phyloP scores from a whole-genome alignment of 2,113 vertebrate genomes.

The Dasyurus viverrinus region DNA sequence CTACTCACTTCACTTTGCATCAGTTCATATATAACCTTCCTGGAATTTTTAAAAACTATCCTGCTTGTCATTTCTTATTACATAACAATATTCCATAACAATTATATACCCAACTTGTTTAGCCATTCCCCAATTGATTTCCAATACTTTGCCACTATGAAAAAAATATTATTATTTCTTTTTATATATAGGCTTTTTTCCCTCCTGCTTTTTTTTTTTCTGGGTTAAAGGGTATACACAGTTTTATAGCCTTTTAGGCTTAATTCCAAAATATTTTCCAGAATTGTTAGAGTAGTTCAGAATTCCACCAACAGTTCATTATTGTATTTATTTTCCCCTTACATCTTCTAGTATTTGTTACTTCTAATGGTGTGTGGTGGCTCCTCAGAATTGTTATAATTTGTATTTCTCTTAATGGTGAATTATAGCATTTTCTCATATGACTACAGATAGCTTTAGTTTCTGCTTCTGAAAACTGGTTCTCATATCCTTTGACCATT shows the following conservation, averaged over 20 bases:
- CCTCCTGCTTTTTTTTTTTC: background rate
- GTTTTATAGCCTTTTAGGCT: background rate
- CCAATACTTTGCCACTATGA: too few species aligned
- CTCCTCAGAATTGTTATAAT: background rate
- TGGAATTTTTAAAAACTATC: background rate
- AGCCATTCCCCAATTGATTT: too few species aligned
- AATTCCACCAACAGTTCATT: background rate
- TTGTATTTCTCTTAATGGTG: background rate
- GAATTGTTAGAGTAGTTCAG: background rate
- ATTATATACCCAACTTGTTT: too few species aligned
- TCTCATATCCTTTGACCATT: background rate
- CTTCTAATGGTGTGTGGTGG: background rate
- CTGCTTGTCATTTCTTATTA: background rate
- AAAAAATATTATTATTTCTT: too few species aligned
- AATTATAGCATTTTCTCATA: background rate
- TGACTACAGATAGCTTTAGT: background rate
- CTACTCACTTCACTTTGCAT: background rate
- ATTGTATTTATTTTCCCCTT: background rate
- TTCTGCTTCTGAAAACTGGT: background rate
- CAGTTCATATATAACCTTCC: background rate
- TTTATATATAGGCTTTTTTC: too few species aligned
- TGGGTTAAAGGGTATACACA: background rate
- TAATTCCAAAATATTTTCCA: background rate
- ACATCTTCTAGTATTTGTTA: background rate
- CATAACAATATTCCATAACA: too few species aligned